These are phyloP conservation scores for Enteromius trimaculatus DNA, from an alignment of 2,797 vertebrate species.

Conservation along the genomic window DNA sequence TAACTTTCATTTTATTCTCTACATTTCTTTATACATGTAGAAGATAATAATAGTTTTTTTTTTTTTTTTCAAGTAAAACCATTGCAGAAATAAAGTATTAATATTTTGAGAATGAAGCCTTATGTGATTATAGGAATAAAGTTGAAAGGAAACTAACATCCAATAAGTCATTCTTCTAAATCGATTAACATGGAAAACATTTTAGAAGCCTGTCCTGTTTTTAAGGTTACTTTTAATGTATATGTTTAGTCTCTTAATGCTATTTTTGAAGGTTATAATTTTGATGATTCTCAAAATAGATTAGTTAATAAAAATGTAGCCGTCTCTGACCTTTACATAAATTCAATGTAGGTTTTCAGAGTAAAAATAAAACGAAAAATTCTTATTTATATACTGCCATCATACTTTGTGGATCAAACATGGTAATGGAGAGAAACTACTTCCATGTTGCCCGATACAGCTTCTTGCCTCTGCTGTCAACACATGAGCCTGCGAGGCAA, in stretches of 20 bases:
- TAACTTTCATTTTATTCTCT: no score
- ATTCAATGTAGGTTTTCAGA: not conserved
- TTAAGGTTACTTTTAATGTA: not conserved
- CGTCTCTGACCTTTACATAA: not conserved
- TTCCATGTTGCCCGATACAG: constrained; percentile 41
- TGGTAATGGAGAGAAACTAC: constrained; percentile 44
- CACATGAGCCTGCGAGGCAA: constrained; percentile 33
- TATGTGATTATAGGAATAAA: not conserved
- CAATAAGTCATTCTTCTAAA: not conserved
- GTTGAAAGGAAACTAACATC: not conserved
- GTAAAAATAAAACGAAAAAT: constrained; percentile 36
- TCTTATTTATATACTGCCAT: not conserved
- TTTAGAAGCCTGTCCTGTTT: not conserved
- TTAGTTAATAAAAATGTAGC: not conserved
- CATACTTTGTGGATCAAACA: constrained; percentile 33
- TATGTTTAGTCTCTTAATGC: not conserved
- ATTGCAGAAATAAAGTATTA: not conserved
- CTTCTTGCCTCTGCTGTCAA: constrained; percentile 36
- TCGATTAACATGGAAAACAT: not conserved
- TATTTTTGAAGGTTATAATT: not conserved
- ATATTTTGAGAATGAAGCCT: not conserved
- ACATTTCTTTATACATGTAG: not conserved
- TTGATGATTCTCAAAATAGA: not conserved
- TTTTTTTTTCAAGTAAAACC: not conserved
- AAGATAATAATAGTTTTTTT: not conserved